phyloP scores from a whole-genome alignment of 2,888 invertebrate species.

The Callosobruchus maculatus region DNA sequence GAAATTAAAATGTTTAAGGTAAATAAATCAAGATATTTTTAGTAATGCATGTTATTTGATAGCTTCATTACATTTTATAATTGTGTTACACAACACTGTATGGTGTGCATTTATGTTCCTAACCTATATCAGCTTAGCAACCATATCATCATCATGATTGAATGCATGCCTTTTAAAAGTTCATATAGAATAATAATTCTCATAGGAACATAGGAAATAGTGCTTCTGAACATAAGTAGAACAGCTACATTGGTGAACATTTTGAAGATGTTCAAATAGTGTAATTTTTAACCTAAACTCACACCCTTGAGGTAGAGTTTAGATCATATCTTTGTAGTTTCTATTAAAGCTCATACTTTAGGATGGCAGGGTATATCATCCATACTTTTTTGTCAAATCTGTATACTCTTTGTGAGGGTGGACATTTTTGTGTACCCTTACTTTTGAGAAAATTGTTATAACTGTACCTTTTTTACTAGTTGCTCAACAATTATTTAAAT shows the following conservation, averaged over 20 bases:
- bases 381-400: no score
- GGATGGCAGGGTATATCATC: no score
- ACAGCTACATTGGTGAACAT: background rate
- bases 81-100: background rate
- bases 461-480: no score
- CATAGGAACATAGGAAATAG: background rate
- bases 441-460: no score
- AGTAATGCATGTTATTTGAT: background rate
- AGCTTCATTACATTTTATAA: background rate
- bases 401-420: no score
- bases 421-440: no score
- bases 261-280: background rate
- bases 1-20: slow-evolving; percentile 32
- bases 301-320: no score
- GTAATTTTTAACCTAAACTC: background rate
- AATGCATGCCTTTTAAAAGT: background rate
- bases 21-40: slow-evolving; percentile 9
- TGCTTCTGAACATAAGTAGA: background rate
- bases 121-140: background rate
- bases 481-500: no score
- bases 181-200: background rate
- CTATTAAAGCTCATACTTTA: no score
- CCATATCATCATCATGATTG: background rate
- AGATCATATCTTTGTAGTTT: no score
- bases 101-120: background rate